phyloP scores from a whole-genome alignment of 2,797 vertebrate genomes.

The Tarsius wallacei region DNA sequence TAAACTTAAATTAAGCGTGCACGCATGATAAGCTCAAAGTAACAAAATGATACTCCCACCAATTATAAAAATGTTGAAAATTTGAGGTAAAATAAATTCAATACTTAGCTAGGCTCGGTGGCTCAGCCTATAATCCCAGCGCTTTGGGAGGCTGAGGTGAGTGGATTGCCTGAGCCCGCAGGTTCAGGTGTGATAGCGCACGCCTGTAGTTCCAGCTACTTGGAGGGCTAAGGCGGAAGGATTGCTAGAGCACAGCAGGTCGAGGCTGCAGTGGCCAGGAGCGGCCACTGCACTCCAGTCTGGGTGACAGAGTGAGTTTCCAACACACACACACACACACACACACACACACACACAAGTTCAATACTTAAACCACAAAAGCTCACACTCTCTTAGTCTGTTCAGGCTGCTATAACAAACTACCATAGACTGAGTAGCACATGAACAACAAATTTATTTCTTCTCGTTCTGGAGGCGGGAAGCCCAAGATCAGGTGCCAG shows the following conservation, averaged over 20 bases:
- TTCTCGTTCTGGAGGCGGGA: background rate
- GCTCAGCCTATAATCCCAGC: too few relatives aligned
- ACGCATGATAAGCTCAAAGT: background rate
- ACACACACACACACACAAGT: background rate
- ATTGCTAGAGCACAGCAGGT: too few relatives aligned
- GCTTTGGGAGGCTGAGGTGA: too few relatives aligned
- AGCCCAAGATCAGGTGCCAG: background rate
- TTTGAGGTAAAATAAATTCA: background rate
- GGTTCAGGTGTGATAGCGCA: too few relatives aligned
- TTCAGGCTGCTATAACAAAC: background rate
- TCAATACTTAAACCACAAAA: background rate
- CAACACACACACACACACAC: too few relatives aligned
- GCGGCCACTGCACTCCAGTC: too few relatives aligned
- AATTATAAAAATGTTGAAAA: conserved; percentile 41
- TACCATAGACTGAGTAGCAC: background rate
- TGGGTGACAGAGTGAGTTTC: too few relatives aligned
- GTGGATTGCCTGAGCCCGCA: too few relatives aligned
- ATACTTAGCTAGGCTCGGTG: background rate
- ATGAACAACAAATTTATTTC: background rate
- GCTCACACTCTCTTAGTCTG: background rate
- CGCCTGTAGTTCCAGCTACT: too few relatives aligned
- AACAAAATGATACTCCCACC: background rate
- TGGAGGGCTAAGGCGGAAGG: too few relatives aligned
- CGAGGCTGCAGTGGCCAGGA: too few relatives aligned
- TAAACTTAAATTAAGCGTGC: conserved; percentile 9